Conservation (phyloP, 64 coral and sea anemone species). For the Dendronephthya gigantea region DNA sequence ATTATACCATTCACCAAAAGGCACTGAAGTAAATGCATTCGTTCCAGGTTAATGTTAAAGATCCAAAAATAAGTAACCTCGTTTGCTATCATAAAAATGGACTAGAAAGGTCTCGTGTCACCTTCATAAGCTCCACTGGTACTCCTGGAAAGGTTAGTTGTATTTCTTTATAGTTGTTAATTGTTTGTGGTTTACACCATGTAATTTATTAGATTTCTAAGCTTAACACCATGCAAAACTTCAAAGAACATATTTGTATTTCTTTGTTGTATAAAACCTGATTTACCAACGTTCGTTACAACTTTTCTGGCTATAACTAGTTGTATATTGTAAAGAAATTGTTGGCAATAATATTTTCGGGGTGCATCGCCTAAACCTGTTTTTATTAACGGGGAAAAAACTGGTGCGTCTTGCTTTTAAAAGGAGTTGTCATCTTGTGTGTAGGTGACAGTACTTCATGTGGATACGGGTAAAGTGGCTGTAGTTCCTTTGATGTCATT, state of each 20-base stretch:
- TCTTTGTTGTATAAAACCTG: no score
- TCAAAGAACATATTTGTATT: no score
- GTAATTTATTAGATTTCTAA: no score
- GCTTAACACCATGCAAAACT: no score
- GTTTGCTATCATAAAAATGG: slow-evolving; percentile 14
- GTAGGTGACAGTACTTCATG: not conserved
- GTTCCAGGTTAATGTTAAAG: not conserved
- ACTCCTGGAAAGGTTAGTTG: not conserved
- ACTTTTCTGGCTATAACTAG: no score
- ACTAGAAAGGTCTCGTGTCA: not conserved
- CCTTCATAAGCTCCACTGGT: not conserved
- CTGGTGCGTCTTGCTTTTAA: not conserved
- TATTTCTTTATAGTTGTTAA: no score
- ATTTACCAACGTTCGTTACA: no score
- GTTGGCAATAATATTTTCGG: no score
- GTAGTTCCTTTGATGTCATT: not conserved
- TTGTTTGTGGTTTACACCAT: no score
- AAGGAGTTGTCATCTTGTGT: not conserved
- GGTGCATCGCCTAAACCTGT: no score
- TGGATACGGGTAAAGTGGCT: not conserved
- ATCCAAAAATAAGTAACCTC: not conserved
- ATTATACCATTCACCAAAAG: not conserved
- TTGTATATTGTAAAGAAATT: no score
- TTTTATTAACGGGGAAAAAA: no score
- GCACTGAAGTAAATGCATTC: not conserved